Conservation (phyloP, 1,140 invertebrate species). For the Drosophila hydei region DNA sequence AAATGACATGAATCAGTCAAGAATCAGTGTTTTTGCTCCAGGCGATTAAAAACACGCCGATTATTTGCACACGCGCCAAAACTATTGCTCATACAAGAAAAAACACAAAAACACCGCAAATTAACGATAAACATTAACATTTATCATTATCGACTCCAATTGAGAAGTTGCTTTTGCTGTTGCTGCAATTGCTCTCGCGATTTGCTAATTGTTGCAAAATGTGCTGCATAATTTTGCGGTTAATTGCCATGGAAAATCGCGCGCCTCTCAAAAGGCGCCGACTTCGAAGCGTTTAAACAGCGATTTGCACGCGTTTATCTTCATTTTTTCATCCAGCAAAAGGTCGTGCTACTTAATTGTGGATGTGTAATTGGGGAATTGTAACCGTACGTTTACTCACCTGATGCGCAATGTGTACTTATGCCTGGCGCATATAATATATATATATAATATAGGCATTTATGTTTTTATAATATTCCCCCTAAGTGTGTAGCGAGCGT, state of each 20-base stretch:
- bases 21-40: constrained; percentile 18
- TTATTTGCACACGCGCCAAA: constrained; percentile 76
- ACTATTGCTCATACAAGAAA: constrained; percentile 66
- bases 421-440: constrained; percentile 1
- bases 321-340: constrained; percentile 29
- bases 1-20: constrained; percentile 66
- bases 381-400: not conserved
- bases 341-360: constrained; percentile 75
- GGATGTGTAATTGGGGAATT: constrained; percentile 69
- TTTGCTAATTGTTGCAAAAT: constrained; percentile 77
- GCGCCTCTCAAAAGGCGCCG: constrained; percentile 63
- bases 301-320: constrained; percentile 49
- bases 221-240: constrained; percentile 70
- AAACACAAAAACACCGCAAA: constrained; percentile 28
- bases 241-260: constrained; percentile 72
- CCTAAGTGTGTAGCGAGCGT: constrained; percentile 38
- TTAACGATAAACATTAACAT: constrained; percentile 75
- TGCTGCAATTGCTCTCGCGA: constrained; percentile 39
- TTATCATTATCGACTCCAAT: constrained; percentile 54
- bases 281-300: constrained; percentile 52
- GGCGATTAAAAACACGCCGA: constrained; percentile 59
- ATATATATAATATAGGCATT: not conserved
- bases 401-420: constrained; percentile 11
- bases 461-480: constrained; percentile 7
- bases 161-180: constrained; percentile 42